These are phyloP conservation scores for Caretta caretta DNA, from an alignment of 2,113 vertebrate genomes.

Conservation along the genomic window DNA sequence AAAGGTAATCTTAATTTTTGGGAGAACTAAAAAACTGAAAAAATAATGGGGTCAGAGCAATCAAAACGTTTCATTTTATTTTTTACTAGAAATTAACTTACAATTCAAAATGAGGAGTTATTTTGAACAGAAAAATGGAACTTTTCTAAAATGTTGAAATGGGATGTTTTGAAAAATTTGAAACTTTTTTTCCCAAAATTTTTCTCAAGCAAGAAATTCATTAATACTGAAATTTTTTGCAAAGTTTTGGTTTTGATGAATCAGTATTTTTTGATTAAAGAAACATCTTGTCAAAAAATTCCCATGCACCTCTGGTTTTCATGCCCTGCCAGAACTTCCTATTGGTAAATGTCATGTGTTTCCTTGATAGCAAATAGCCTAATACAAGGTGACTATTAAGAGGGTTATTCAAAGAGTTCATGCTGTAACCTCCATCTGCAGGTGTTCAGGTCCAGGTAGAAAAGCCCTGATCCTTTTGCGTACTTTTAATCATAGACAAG, in stretches of 20 bases:
- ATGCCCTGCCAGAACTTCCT: background rate
- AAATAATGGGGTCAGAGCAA: background rate
- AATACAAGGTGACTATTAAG: fast-evolving
- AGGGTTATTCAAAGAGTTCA: background rate
- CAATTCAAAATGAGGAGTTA: background rate
- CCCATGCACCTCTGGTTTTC: background rate
- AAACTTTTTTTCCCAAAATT: background rate
- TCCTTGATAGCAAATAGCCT: background rate
- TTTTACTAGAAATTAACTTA: background rate
- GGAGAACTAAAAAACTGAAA: background rate
- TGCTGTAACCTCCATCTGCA: background rate
- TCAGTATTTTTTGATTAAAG: background rate
- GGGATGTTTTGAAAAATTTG: background rate
- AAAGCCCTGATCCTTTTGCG: background rate
- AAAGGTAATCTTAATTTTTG: background rate
- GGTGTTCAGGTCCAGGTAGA: constrained; percentile 19
- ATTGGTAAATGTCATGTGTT: background rate
- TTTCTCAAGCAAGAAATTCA: background rate
- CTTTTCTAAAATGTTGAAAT: background rate
- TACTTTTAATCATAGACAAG: background rate
- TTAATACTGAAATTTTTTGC: background rate
- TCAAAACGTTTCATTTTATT: background rate
- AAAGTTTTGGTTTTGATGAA: background rate
- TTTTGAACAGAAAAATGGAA: background rate
- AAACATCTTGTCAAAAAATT: background rate